Evolutionary conservation across 1,140 invertebrate species (phyloP), one percentile per base, ranked within the genome.

Genomic region (Drosophila tani): DNA sequence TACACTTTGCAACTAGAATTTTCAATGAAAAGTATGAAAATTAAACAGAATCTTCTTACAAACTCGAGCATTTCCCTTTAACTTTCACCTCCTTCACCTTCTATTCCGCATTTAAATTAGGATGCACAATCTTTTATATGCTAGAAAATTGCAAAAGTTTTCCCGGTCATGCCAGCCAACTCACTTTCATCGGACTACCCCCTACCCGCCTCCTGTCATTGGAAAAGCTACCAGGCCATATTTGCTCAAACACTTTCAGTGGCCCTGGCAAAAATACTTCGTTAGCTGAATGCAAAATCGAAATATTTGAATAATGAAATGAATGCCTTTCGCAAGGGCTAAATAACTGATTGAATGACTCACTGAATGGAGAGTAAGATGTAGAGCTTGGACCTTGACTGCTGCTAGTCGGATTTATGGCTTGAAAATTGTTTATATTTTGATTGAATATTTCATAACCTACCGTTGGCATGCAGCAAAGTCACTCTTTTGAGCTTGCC

Each of bases 251-350:
- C 29, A 38, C 17, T 69, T 27, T 45, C 5, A n/a, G 24, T 47
- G 65, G n/a, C 66, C n/a, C 14, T 63, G 64, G 58, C 64, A 38
- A 40, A 76, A 64, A 83, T 67, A 76, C 68, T 74, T 65, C 35
- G 19, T 49, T 27, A 75, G 78, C 41, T 73, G 59, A 82, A 80
- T 76, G 40, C 57, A 65, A 60, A 78, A 70, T 68, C 69, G 69
- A 81, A 90, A 81, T 71, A 81, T 75, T 84, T 84, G 68, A 85
- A 71, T 75, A 81, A 73, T 71, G 68, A 81, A 84, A 81, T 81
- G 81, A 75, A 75, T 76, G 55, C 45, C 69, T 70, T n/a, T 14
- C 47, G n/a, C 35, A 49, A 40, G 35, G 32, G 38, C 75, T 55
- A 27, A 58, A n/a, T 50, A 57, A 66, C 50, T 65, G 70, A 80